Conservation (phyloP, 2,113 vertebrate species). For the Mystacornis crossleyi region DNA sequence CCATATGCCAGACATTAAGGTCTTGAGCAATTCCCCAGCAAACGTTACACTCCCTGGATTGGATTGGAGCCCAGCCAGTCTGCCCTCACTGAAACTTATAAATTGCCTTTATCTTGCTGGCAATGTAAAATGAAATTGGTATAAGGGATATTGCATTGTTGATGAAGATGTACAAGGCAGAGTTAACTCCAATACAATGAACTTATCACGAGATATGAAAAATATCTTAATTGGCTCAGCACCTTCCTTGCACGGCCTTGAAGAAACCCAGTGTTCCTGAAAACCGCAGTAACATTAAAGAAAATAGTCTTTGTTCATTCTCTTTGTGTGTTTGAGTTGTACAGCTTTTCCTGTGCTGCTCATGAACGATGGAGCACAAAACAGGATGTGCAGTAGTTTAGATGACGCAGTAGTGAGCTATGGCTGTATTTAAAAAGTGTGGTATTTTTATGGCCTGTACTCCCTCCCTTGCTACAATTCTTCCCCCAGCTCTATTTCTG, state of each 20-base stretch:
- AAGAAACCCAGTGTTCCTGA: slow-evolving; percentile 20
- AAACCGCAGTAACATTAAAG: slow-evolving; percentile 9
- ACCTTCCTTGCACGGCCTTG: slow-evolving; percentile 30
- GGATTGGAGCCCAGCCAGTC: slow-evolving; percentile 56
- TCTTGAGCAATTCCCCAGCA: slow-evolving; percentile 58
- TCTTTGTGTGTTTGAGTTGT: neutral
- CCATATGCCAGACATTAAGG: slow-evolving; percentile 69
- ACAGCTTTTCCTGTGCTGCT: neutral
- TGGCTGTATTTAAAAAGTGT: neutral
- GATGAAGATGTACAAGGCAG: slow-evolving; percentile 65
- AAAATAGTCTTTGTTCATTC: slow-evolving; percentile 1
- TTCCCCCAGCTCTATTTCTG: slow-evolving; percentile 14
- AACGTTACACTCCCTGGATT: slow-evolving; percentile 53
- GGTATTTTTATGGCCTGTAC: slow-evolving; percentile 23
- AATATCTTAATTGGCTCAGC: slow-evolving; percentile 57
- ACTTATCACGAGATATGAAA: slow-evolving; percentile 25
- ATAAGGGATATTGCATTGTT: slow-evolving; percentile 61
- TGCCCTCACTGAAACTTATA: slow-evolving; percentile 61
- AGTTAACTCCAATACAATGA: slow-evolving; percentile 46
- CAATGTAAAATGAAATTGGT: slow-evolving; percentile 65
- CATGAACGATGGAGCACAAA: neutral
- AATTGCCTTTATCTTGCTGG: slow-evolving; percentile 69
- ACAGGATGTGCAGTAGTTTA: neutral
- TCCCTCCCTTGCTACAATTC: neutral
- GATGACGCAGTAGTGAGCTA: neutral